Percentiles rank a stretch among this genome's conserved stretches.
Evolutionary conservation across 1,140 invertebrate genomes (phyloP).

Genomic region (Orussus abietinus): DNA sequence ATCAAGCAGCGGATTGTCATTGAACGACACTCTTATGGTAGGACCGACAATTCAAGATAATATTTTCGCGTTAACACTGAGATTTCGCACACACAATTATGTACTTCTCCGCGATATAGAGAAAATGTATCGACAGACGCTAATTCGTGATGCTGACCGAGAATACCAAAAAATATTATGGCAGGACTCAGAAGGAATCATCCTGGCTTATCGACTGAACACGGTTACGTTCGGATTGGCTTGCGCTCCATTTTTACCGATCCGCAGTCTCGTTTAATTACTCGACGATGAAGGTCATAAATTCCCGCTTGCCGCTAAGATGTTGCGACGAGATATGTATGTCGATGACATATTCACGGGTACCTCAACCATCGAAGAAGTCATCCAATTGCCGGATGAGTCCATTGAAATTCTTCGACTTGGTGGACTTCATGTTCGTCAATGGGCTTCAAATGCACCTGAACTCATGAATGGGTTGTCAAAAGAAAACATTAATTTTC

Average conservation of each 20-base stretch:
- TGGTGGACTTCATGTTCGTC: conserved; percentile 28
- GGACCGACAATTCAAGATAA: conserved; percentile 32
- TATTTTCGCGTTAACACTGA: conserved; percentile 23
- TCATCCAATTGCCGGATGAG: conserved; percentile 14
- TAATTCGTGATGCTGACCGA: conserved; percentile 24
- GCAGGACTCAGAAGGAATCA: conserved; percentile 14
- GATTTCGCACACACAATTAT: conserved; percentile 23
- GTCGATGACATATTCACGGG: conserved; percentile 38
- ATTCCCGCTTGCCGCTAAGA: conserved; percentile 26
- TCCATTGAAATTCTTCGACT: conserved; percentile 27
- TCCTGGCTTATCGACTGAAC: conserved; percentile 14
- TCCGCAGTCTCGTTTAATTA: conserved; percentile 26
- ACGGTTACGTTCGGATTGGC: conserved; percentile 21
- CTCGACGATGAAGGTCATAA: conserved; percentile 26
- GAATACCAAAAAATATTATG: conserved; percentile 38
- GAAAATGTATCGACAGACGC: conserved; percentile 43
- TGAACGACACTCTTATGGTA: conserved; percentile 26
- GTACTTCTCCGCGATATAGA: conserved; percentile 34
- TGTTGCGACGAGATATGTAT: conserved; percentile 33
- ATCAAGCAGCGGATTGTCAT: conserved; percentile 20
- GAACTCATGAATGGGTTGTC: conserved; percentile 23
- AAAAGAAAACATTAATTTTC: conserved; percentile 9
- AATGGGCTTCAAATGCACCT: conserved; percentile 34
- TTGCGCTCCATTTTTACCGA: conserved; percentile 20
- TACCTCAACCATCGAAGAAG: conserved; percentile 10